These are phyloP conservation scores for Shinisaurus crocodilurus DNA, from an alignment of 2,113 vertebrate genomes.

Conservation along the genomic window DNA sequence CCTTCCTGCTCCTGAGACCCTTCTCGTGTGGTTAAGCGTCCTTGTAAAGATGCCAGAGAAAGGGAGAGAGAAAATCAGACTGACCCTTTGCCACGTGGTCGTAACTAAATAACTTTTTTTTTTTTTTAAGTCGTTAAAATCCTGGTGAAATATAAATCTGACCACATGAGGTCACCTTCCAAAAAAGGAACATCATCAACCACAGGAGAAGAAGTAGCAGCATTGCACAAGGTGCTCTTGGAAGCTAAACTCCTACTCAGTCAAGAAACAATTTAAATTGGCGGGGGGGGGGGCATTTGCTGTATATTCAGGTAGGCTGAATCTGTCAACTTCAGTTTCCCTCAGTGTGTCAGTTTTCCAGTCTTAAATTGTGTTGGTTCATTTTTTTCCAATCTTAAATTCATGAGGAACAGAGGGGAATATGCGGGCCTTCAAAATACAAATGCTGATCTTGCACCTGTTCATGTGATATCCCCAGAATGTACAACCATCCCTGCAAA, in stretches of 20 bases:
- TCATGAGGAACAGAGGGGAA: too few species aligned
- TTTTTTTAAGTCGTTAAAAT: neutral
- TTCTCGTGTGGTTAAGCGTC: neutral
- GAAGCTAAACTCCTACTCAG: neutral
- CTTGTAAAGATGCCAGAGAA: neutral
- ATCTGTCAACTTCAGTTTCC: too few species aligned
- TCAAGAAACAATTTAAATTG: neutral
- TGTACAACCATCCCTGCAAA: too few species aligned
- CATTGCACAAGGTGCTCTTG: neutral
- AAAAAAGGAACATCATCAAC: neutral
- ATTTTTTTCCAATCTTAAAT: too few species aligned
- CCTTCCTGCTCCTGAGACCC: neutral
- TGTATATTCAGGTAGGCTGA: neutral
- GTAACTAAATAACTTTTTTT: neutral
- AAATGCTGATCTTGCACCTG: too few species aligned
- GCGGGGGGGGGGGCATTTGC: neutral
- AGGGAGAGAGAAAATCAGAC: too few species aligned
- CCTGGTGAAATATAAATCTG: neutral
- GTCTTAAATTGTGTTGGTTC: too few species aligned
- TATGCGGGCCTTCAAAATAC: too few species aligned
- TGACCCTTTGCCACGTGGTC: neutral
- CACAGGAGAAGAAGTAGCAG: neutral
- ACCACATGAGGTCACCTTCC: constrained; percentile 6
- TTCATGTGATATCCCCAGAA: too few species aligned
- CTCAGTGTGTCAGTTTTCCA: too few species aligned